A percentile compares a stretch with the other conserved stretches of the same genome.
Evolutionary conservation across 1,140 invertebrate genomes (phyloP).

Genomic region (Bombus confusus): DNA sequence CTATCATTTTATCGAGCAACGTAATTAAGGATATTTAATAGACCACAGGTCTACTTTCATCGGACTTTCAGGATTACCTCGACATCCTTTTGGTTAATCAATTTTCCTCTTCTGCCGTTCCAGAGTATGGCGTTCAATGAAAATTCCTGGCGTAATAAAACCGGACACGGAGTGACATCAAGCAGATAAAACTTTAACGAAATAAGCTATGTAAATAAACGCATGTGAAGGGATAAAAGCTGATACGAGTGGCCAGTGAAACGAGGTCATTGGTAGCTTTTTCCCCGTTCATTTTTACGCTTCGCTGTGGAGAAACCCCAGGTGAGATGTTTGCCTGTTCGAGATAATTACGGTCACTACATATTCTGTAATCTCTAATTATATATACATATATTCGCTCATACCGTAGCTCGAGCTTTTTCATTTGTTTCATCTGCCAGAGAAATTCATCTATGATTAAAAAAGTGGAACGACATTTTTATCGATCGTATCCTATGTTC

Average conservation of each 20-base stretch:
- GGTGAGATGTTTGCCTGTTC: slow-evolving; percentile 36
- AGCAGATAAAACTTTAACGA: slow-evolving; percentile 40
- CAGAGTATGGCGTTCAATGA: background rate
- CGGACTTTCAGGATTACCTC: background rate
- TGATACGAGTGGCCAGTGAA: slow-evolving; percentile 28
- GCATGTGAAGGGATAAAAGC: slow-evolving; percentile 23
- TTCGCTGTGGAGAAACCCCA: background rate
- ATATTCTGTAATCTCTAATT: slow-evolving; percentile 29
- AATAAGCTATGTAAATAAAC: slow-evolving; percentile 47
- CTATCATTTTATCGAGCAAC: background rate
- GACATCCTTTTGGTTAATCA: slow-evolving; percentile 1
- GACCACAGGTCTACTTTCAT: background rate
- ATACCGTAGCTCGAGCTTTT: background rate
- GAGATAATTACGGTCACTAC: slow-evolving; percentile 25
- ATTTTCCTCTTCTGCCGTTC: background rate
- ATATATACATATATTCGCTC: background rate
- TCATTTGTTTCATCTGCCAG: background rate
- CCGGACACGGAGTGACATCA: slow-evolving; percentile 25
- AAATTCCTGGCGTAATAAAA: slow-evolving; percentile 39
- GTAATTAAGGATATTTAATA: background rate
- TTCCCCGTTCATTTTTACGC: slow-evolving; percentile 29
- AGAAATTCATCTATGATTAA: background rate
- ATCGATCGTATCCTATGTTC: background rate
- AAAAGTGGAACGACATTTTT: background rate
- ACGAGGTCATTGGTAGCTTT: slow-evolving; percentile 43